A percentile compares a stretch with the other conserved stretches of the same genome.
phyloP scores from a whole-genome alignment of 2,797 vertebrate genomes.

The Huso huso region DNA sequence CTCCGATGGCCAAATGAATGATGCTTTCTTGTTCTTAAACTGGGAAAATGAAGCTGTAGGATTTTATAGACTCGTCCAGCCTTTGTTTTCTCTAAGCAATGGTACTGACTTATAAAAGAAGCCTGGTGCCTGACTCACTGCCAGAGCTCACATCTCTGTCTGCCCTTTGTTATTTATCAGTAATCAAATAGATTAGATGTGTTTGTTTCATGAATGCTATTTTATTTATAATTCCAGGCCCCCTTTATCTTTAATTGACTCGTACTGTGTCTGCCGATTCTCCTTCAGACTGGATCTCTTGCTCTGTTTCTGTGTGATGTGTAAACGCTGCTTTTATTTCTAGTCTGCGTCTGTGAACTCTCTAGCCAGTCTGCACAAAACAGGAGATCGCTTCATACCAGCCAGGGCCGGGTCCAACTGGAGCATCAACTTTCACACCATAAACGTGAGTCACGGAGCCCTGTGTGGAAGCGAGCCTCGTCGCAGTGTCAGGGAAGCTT shows the following conservation, averaged over 20 bases:
- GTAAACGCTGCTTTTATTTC: not conserved
- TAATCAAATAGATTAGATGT: too few species aligned
- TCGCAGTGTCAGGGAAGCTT: not conserved
- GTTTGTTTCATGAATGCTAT: not conserved
- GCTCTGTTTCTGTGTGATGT: not conserved
- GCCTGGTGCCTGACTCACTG: too few species aligned
- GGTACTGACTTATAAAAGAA: too few species aligned
- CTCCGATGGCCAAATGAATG: too few species aligned
- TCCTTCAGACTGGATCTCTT: not conserved
- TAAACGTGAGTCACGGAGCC: slow-evolving; percentile 50
- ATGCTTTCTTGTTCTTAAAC: too few species aligned
- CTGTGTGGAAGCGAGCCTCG: not conserved
- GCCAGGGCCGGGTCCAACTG: slow-evolving; percentile 71
- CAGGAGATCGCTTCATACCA: slow-evolving; percentile 68
- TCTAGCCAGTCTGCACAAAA: slow-evolving; percentile 54
- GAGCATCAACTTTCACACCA: slow-evolving; percentile 73
- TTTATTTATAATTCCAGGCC: not conserved
- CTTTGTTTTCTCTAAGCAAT: too few species aligned
- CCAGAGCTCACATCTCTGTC: too few species aligned
- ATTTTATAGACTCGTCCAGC: too few species aligned
- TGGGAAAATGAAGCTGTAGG: too few species aligned
- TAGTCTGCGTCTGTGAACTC: slow-evolving; percentile 53
- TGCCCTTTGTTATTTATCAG: too few species aligned
- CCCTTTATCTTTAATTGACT: not conserved
- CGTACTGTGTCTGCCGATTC: not conserved